Base-by-base conservation (phyloP, 2,888 invertebrate species). In the Hybos culiciformis region DNA sequence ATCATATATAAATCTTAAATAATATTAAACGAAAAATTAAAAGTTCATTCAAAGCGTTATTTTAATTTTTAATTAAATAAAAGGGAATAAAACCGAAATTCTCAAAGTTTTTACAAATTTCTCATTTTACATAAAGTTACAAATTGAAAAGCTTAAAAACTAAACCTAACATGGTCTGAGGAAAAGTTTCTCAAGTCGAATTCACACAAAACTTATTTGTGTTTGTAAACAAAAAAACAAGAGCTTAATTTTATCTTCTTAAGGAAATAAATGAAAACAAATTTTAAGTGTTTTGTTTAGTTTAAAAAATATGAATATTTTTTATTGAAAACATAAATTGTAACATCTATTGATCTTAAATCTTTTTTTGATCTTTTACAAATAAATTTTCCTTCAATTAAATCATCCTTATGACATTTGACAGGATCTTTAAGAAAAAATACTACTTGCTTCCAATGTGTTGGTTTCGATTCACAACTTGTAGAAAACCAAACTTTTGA, bases 371-470 rank as follows among this genome's bases (percentile, higher is more conserved):
- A 78, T 53, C 88, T 75, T 48, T 69, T 74, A 55, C 87, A 88
- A 34, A 71, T 70, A n/a, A 92, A 70, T 49, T 72, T 77, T 14
- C 90, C 88, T 41, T 68, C 58, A 24, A 76, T 59, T 5, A 69
- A 41, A 47, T 74, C 72, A 63, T 83, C 87, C 65, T 76, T 67
- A 49, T 77, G 77, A 0, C 90, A 77, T 38, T 72, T 62, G 37
- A 83, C 72, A 24, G 83, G 78, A 51, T 83, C 74, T 48, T 77
- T 80, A 12, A 94, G 70, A 56, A 85, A 83, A 62, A 93, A 90
- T 2, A 66, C 54, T 1, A 83, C 83, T 61, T 87, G 87, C 55
- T 85, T 83, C 87, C 87, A 87, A 63, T 87, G 87, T 0, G 87
- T 87, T 18, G 74, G 70, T 5, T 70, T 65, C 4, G 70, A 64